Evolutionary conservation across 2,113 vertebrate species (phyloP), one percentile per base, ranked within the genome.

Genomic region (Sorex araneus): DNA sequence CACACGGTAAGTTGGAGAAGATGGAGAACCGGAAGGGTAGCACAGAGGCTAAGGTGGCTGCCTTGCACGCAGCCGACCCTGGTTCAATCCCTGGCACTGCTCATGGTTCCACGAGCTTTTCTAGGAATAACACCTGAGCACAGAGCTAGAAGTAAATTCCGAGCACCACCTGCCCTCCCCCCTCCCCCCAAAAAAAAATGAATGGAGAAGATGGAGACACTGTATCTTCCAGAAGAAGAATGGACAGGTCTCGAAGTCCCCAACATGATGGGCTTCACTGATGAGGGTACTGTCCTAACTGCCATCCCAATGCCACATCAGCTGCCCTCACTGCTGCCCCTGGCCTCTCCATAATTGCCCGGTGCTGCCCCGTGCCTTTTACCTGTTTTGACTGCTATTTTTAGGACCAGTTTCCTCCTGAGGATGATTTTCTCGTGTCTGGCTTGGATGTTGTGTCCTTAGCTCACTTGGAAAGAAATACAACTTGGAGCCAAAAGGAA

Each of bases 1-100:
- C 99, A 99, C 96, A 98, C 97, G 95, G 99, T 99, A 95, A 98
- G 99, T 30, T 3, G 97, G 98, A 40, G 8, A 64, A 47, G 30
- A 0, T 4, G 32, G 18, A 8, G 23, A 1, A 21, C 28, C 40
- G 50, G 32, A 4, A 7, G 47, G 64, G 3, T 0, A 23, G 45
- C 23, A 8, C 1, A 2, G 11, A 45, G 16, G 47, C 75, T 63
- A 27, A 21, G 23, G 36, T 25, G 0, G 18, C 50, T 19, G 0
- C 1, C 2, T 57, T 25, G 19, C 16, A 9, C 0, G 0, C 28
- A 71, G 91, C 6, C 79, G 36, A 1, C 0, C 28, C 0, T 89
- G 71, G 9, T 16, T 76, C 7, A 27, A 89, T 57, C 54, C 1
- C 16, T 21, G 71, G 18, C 40, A 45, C 32, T 4, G 36, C 19